A percentile compares a stretch with the other conserved stretches of the same genome.
These are phyloP conservation scores for Jordanella pulchra DNA, from an alignment of 2,797 vertebrate genomes.

Conservation along the genomic window DNA sequence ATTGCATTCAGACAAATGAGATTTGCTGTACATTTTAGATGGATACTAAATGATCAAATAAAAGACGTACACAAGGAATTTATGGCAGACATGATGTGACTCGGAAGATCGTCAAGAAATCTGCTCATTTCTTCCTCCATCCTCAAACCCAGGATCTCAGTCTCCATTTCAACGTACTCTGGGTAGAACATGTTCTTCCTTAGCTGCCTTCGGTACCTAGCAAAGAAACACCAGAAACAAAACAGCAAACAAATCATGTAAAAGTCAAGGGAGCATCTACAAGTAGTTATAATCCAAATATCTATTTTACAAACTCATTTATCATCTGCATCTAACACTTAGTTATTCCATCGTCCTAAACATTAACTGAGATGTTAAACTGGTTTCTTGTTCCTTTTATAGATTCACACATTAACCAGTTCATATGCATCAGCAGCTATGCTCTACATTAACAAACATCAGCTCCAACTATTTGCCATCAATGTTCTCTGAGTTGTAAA, in stretches of 20 bases:
- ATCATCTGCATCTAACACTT: no score
- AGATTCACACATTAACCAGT: no score
- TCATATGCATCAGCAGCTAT: no score
- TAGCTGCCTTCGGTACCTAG: slow-evolving; percentile 67
- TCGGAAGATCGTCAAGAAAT: slow-evolving; percentile 62
- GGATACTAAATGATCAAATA: background rate
- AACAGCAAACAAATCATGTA: background rate
- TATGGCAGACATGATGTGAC: slow-evolving; percentile 49
- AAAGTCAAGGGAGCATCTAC: no score
- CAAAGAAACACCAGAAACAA: background rate
- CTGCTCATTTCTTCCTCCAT: slow-evolving; percentile 75
- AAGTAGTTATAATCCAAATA: no score
- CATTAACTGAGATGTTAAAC: no score
- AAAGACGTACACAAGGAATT: slow-evolving; percentile 65
- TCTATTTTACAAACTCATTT: no score
- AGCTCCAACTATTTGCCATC: no score
- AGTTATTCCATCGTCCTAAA: no score
- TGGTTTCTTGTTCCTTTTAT: no score
- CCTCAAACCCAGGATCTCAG: slow-evolving; percentile 52
- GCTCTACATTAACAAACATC: no score
- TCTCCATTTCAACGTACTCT: slow-evolving; percentile 67
- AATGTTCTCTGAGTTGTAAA: no score
- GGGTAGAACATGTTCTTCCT: slow-evolving; percentile 74
- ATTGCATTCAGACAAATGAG: background rate
- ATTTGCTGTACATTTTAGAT: background rate